Base-by-base conservation (phyloP, 1,140 invertebrate genomes). In the Drosophila sturtevanti region DNA sequence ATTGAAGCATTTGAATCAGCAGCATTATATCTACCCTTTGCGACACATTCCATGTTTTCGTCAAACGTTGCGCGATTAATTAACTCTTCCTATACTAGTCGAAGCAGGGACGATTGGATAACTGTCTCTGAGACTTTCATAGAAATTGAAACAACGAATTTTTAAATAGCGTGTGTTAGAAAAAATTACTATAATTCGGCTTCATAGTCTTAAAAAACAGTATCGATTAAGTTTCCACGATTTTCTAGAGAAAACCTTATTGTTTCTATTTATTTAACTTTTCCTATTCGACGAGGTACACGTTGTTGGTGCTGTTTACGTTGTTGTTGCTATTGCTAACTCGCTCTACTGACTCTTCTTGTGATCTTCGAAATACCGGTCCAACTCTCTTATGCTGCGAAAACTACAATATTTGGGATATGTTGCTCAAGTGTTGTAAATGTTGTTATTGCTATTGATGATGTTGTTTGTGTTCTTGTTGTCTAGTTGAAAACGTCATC, bases 401-500 rank as follows among this genome's bases (percentile, higher is more conserved):
- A 48, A 58, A 35, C 14, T 44, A 21, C 22, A 44, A 16, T 37
- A 37, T 37, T 37, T 37, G 1, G 35, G 41, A 44, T 18, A 18
- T 60, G 21, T 22, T 70, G 52, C 27, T 24, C 12, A 24, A 22
- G 18, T 14, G 24, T 56, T 66, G 22, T 27, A n/a, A 9, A 70
- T 76, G 72, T 76, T 76, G 66, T 76, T 77, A 59, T 75, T 59
- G 21, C 16, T 48, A 48, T 11, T 48, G 41, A 48, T 48, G 16
- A 21, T 51, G 12, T 76, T 76, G 66, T 69, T 77, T 73, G 69
- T 76, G 72, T 75, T 59, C n/a, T 68, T 69, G 35, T 48, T 72
- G 63, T 77, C 79, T 77, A 51, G 68, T 79, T 87, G 78, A 76
- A 81, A 79, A 86, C 82, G 82, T 86, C 82, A 87, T 81, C 82